These are phyloP conservation scores for Drosophila virilis DNA, from an alignment of 1,140 invertebrate species.

Conservation along the genomic window DNA sequence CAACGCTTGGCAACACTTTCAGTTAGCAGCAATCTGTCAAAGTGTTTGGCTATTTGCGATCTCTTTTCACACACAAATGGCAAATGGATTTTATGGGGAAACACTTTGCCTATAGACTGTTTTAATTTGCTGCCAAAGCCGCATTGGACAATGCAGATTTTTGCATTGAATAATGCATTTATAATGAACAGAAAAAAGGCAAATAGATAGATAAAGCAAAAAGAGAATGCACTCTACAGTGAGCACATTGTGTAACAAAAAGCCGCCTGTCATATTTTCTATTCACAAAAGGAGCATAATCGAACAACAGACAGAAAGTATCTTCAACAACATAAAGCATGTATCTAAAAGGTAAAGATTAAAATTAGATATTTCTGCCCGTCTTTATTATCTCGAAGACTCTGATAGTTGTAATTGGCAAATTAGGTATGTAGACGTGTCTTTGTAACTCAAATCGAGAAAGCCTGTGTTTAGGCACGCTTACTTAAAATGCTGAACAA, in stretches of 20 bases:
- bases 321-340: too few species aligned
- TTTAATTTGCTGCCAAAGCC: conserved; percentile 19
- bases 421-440: too few species aligned
- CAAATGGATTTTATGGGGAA: conserved; percentile 13
- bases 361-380: too few species aligned
- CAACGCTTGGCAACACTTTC: neutral
- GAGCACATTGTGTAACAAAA: conserved; percentile 23
- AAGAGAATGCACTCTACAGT: conserved; percentile 11
- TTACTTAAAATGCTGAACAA: too few species aligned
- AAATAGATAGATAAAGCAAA: neutral
- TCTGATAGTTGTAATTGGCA: too few species aligned
- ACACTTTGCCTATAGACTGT: conserved; percentile 1
- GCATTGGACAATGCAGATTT: conserved; percentile 18
- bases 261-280: neutral
- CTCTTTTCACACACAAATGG: conserved; percentile 15
- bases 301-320: too few species aligned
- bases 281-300: neutral
- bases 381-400: too few species aligned
- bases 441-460: too few species aligned
- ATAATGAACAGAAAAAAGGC: neutral
- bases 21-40: conserved; percentile 33
- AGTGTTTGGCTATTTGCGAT: conserved; percentile 29
- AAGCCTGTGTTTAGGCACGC: too few species aligned
- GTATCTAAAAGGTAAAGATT: too few species aligned
- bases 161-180: conserved; percentile 22